Evolutionary conservation across 2,113 vertebrate genomes (phyloP).

Genomic region (Ictalurus furcatus): DNA sequence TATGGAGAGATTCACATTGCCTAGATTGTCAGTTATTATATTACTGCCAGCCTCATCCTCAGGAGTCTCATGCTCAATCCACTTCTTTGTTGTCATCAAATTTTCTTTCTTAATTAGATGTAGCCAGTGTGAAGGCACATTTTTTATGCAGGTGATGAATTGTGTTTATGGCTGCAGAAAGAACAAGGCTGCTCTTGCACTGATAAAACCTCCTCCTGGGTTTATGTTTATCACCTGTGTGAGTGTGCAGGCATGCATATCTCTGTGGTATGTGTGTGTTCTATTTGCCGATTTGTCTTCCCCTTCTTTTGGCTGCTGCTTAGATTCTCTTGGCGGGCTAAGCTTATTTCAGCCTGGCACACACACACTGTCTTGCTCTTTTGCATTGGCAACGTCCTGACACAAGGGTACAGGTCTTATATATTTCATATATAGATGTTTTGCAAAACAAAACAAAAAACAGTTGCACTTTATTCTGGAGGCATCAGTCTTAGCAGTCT

Average conservation of each 20-base stretch:
- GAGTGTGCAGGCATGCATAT: constrained; percentile 37
- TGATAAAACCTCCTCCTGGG: constrained; percentile 46
- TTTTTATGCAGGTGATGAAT: constrained; percentile 67
- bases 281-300: constrained; percentile 7
- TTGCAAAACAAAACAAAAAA: neutral
- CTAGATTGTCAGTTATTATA: neutral
- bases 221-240: constrained; percentile 17
- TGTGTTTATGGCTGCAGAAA: constrained; percentile 59
- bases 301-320: constrained; percentile 43
- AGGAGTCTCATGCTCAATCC: constrained; percentile 48
- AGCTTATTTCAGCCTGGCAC: constrained; percentile 49
- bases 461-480: too few relatives aligned
- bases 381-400: neutral
- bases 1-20: neutral
- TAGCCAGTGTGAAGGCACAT: constrained; percentile 45
- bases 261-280: constrained; percentile 38
- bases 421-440: neutral
- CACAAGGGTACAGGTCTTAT: neutral
- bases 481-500: too few relatives aligned
- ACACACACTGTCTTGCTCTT: neutral
- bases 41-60: constrained; percentile 49
- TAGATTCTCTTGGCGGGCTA: constrained; percentile 54
- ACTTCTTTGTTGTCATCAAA: constrained; percentile 57
- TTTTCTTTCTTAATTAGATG: constrained; percentile 66
- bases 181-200: constrained; percentile 51